Evolutionary conservation across 2,888 invertebrate genomes (phyloP).

Genomic region (Catocala nupta): DNA sequence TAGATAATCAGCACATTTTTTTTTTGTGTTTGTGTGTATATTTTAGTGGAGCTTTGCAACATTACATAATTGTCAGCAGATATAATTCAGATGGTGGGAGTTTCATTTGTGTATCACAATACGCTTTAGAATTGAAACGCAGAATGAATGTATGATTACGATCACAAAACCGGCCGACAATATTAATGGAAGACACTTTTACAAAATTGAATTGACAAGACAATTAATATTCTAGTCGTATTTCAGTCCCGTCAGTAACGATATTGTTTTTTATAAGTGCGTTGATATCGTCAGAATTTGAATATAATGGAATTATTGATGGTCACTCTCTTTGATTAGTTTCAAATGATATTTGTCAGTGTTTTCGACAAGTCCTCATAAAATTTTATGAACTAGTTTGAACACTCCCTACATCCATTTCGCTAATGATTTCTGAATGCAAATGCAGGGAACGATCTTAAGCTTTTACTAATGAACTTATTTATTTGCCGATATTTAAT

Average conservation of each 20-base stretch:
- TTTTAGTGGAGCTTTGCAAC: slow-evolving; percentile 29
- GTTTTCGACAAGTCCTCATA: slow-evolving; percentile 19
- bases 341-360: slow-evolving; percentile 23
- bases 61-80: slow-evolving; percentile 41
- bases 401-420: slow-evolving; percentile 19
- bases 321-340: slow-evolving; percentile 42
- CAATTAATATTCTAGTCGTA: slow-evolving; percentile 38
- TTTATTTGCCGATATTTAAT: not conserved
- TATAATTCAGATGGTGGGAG: slow-evolving; percentile 13
- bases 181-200: slow-evolving; percentile 17
- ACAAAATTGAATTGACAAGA: slow-evolving; percentile 24
- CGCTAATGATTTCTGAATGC: slow-evolving; percentile 5
- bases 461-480: not conserved
- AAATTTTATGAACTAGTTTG: slow-evolving; percentile 22
- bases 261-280: slow-evolving; percentile 7
- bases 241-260: slow-evolving; percentile 1
- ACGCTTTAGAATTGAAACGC: slow-evolving; percentile 26
- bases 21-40: slow-evolving; percentile 18
- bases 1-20: slow-evolving; percentile 28
- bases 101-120: slow-evolving; percentile 30
- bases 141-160: slow-evolving; percentile 27
- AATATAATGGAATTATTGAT: slow-evolving; percentile 21
- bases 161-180: slow-evolving; percentile 13
- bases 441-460: not conserved
- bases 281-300: slow-evolving; percentile 3